Conservation (phyloP, 2,113 vertebrate species). For the Xiphophorus couchianus region DNA sequence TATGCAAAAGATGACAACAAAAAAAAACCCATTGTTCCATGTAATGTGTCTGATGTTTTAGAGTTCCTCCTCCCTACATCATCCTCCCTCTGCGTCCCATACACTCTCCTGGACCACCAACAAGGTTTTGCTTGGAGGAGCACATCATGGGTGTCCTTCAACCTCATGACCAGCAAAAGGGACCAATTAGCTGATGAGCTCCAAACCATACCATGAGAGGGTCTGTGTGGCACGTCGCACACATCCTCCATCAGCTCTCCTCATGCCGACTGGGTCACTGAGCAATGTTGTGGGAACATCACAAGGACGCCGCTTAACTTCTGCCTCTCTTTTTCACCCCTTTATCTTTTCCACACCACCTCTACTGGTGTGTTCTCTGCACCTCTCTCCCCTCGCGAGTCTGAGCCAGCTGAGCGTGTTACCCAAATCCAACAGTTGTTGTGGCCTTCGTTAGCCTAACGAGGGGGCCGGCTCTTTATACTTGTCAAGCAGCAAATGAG, state of each 20-base stretch:
- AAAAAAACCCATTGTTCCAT: not conserved
- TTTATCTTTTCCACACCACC: slow-evolving; percentile 36
- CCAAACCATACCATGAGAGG: slow-evolving; percentile 52
- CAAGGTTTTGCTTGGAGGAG: slow-evolving; percentile 52
- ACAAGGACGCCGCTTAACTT: slow-evolving; percentile 72
- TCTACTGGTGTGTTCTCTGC: slow-evolving; percentile 41
- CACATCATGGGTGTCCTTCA: slow-evolving; percentile 61
- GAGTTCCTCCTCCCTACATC: slow-evolving; percentile 1
- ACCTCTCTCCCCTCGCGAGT: slow-evolving; percentile 40
- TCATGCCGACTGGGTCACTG: slow-evolving; percentile 65
- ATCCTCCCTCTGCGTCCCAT: slow-evolving; percentile 23
- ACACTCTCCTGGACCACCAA: slow-evolving; percentile 65
- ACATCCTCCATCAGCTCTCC: slow-evolving; percentile 59
- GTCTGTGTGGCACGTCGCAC: slow-evolving; percentile 55
- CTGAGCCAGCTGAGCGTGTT: slow-evolving; percentile 72
- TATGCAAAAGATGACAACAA: slow-evolving; percentile 36
- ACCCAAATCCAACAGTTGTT: slow-evolving; percentile 78
- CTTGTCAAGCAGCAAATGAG: slow-evolving; percentile 79
- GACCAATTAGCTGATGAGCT: slow-evolving; percentile 64
- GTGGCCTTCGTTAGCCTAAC: slow-evolving; percentile 79
- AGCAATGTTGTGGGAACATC: slow-evolving; percentile 76
- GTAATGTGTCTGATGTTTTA: slow-evolving; percentile 36
- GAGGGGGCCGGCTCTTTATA: slow-evolving; percentile 75
- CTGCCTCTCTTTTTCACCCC: slow-evolving; percentile 41
- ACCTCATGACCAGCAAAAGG: slow-evolving; percentile 58